A percentile compares a stretch with the other conserved stretches of the same genome.
phyloP scores from a whole-genome alignment of 1,140 invertebrate genomes.

The Leptestheria dahalacensis region DNA sequence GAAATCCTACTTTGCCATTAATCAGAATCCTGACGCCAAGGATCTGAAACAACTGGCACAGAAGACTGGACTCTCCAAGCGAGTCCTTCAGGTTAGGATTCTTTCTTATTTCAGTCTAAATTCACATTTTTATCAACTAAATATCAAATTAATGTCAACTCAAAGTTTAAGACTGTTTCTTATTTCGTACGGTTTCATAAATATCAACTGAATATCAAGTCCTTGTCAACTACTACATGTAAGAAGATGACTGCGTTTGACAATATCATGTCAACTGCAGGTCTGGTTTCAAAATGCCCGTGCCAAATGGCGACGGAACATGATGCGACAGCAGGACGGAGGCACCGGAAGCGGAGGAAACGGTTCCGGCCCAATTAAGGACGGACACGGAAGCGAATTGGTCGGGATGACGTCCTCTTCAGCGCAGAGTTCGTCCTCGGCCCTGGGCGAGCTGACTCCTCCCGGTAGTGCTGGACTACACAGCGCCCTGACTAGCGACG shows the following conservation, averaged over 20 bases:
- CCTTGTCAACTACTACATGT: too few species aligned
- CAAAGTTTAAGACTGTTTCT: too few species aligned
- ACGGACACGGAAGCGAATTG: neutral
- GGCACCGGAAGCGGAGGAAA: slow-evolving; percentile 6
- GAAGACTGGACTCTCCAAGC: slow-evolving; percentile 91
- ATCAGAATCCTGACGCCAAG: slow-evolving; percentile 94
- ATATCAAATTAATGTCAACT: too few species aligned
- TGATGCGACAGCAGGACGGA: slow-evolving; percentile 43
- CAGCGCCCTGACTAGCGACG: slow-evolving; percentile 3
- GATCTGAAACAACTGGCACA: slow-evolving; percentile 86
- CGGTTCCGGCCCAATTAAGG: slow-evolving; percentile 7
- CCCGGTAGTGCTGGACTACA: slow-evolving; percentile 13
- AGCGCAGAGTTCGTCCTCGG: slow-evolving; percentile 1
- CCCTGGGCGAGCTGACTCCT: slow-evolving; percentile 14
- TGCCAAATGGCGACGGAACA: slow-evolving; percentile 82
- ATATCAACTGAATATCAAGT: too few species aligned
- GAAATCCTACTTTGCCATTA: slow-evolving; percentile 92
- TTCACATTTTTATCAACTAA: slow-evolving; percentile 1
- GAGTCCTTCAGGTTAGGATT: slow-evolving; percentile 75
- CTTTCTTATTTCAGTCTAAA: neutral
- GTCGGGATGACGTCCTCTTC: neutral
- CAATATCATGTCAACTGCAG: too few species aligned
- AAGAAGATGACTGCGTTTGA: too few species aligned
- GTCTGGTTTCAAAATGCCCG: slow-evolving; percentile 97
- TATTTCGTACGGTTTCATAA: too few species aligned